Evolutionary conservation across 2,888 invertebrate genomes (phyloP).

Genomic region (Amphipyra tragopoginis): DNA sequence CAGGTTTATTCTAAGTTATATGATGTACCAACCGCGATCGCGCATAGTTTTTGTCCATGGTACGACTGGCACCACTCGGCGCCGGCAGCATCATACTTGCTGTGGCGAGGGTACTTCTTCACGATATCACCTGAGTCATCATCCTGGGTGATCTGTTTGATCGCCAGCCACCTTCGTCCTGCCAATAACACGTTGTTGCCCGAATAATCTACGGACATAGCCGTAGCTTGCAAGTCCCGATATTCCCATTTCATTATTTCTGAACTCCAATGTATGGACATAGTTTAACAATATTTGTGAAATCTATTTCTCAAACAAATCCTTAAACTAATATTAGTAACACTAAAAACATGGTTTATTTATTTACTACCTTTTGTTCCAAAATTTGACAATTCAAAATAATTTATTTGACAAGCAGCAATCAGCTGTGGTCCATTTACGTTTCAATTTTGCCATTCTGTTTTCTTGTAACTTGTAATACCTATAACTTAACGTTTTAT

Average conservation of each 20-base stretch:
- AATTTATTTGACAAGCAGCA: neutral
- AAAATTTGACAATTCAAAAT: neutral
- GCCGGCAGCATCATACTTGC: conserved; percentile 97
- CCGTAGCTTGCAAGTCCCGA: conserved; percentile 96
- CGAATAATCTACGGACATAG: conserved; percentile 97
- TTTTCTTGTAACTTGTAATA: neutral
- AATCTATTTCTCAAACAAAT: conserved; percentile 5
- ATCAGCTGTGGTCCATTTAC: conserved; percentile 24
- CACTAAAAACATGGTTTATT: conserved; percentile 29
- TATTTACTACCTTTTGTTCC: conserved; percentile 13
- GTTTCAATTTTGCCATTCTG: conserved; percentile 1
- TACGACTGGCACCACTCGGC: conserved; percentile 97
- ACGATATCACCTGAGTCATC: conserved; percentile 92
- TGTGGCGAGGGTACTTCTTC: conserved; percentile 95
- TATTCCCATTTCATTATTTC: conserved; percentile 92
- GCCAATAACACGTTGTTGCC: conserved; percentile 96
- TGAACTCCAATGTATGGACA: conserved; percentile 88
- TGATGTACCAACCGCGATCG: conserved; percentile 93
- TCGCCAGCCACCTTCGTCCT: conserved; percentile 94
- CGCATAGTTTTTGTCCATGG: conserved; percentile 94
- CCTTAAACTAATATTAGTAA: conserved; percentile 1
- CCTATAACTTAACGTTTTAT: too few species aligned
- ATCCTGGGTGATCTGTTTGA: conserved; percentile 93
- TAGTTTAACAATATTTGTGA: conserved; percentile 42
- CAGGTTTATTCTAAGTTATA: neutral